phyloP scores from a whole-genome alignment of 2,888 invertebrate species.

The Caenorhabditis plicata region DNA sequence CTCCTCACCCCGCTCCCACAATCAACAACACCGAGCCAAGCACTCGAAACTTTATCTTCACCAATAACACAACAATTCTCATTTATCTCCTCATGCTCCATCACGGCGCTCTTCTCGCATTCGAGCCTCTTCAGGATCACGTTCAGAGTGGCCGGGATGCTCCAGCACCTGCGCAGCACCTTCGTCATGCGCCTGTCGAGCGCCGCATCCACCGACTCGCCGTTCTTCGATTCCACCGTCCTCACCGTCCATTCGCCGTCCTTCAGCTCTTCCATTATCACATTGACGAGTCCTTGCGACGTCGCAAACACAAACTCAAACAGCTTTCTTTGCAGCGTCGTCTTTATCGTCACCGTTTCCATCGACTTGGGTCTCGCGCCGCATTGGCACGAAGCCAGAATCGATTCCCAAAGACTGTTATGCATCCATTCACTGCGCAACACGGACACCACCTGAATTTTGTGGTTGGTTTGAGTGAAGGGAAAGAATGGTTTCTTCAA shows the following conservation, averaged over 20 bases:
- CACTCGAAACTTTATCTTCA: constrained; percentile 36
- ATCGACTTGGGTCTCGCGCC: constrained; percentile 2
- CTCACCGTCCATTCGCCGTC: constrained; percentile 11
- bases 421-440: constrained; percentile 36
- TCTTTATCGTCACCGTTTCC: constrained; percentile 2
- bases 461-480: too few species aligned
- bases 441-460: constrained; percentile 8
- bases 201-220: constrained; percentile 5
- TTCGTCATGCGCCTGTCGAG: constrained; percentile 21
- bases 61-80: constrained; percentile 8
- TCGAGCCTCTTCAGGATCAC: constrained; percentile 3
- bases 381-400: constrained; percentile 28
- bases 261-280: constrained; percentile 1
- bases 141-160: constrained; percentile 13
- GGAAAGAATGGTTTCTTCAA: constrained; percentile 6
- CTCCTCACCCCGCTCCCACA: constrained; percentile 11
- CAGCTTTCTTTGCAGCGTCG: constrained; percentile 1
- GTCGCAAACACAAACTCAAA: constrained; percentile 27
- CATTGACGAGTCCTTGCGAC: constrained; percentile 8
- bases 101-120: constrained; percentile 4
- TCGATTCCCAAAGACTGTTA: constrained; percentile 35
- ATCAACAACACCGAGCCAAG: constrained; percentile 33
- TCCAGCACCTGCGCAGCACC: constrained; percentile 31
- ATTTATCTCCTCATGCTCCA: constrained; percentile 5
- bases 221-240: constrained; percentile 7